phyloP scores from a whole-genome alignment of 2,797 vertebrate species.

The Salmo trutta region DNA sequence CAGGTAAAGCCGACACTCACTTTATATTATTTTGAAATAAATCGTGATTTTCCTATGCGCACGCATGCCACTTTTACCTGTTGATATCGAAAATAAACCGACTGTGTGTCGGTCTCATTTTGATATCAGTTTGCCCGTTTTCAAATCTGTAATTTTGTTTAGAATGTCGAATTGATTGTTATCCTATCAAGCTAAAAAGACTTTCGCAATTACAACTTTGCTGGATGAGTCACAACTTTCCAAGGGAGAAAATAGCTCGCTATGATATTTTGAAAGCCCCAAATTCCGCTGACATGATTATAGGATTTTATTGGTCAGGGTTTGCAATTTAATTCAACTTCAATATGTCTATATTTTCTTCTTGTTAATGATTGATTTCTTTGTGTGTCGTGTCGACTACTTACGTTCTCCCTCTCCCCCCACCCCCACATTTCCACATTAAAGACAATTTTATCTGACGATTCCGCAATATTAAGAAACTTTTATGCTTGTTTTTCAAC shows the following conservation, averaged over 20 bases:
- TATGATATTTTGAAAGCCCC: conserved; percentile 22
- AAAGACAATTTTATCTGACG: conserved; percentile 46
- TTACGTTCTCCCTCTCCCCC: conserved; percentile 61
- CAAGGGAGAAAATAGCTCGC: conserved; percentile 17
- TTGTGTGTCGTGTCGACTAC: conserved; percentile 77
- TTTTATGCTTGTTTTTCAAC: conserved; percentile 36
- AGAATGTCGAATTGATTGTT: conserved; percentile 73
- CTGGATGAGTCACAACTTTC: conserved; percentile 69
- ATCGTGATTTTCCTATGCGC: conserved; percentile 19
- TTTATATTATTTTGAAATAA: conserved; percentile 60
- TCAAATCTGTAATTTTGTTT: conserved; percentile 39
- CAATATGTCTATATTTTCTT: conserved; percentile 69
- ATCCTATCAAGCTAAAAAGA: conserved; percentile 53
- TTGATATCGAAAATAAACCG: conserved; percentile 38
- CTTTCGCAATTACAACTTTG: conserved; percentile 68
- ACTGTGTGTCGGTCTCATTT: conserved; percentile 20
- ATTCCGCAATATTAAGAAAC: conserved; percentile 59
- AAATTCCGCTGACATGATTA: neutral
- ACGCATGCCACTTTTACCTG: conserved; percentile 8
- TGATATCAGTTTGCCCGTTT: neutral
- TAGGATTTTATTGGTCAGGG: conserved; percentile 17
- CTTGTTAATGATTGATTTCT: conserved; percentile 83
- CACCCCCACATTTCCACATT: conserved; percentile 66
- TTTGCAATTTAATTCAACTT: conserved; percentile 42
- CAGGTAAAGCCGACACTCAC: conserved; percentile 75